phyloP scores from a whole-genome alignment of 23 tunicate genomes.

The Phallusia fumigata region DNA sequence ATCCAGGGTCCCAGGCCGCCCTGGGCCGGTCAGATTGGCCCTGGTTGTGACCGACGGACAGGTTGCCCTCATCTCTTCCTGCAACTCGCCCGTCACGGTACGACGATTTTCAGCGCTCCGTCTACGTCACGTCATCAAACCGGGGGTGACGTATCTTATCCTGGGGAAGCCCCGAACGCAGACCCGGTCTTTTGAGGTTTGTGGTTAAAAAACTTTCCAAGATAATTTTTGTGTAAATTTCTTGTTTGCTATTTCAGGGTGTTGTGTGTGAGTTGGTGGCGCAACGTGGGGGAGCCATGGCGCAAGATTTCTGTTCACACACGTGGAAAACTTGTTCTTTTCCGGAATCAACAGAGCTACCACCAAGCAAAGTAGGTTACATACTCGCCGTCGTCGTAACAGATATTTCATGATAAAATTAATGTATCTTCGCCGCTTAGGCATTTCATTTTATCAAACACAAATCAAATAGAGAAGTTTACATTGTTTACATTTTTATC shows the following conservation, averaged over 20 bases:
- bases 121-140: slow-evolving; percentile 3
- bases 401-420: too few species aligned
- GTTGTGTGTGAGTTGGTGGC: background rate
- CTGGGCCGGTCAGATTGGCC: background rate
- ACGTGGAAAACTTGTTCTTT: background rate
- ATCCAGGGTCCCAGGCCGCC: background rate
- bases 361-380: background rate
- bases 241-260: background rate
- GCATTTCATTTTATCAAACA: too few species aligned
- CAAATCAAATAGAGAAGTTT: too few species aligned
- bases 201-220: too few species aligned
- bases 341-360: background rate
- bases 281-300: background rate
- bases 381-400: too few species aligned
- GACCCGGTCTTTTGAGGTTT: background rate
- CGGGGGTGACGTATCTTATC: background rate
- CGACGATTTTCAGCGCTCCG: background rate
- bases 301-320: background rate
- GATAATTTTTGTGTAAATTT: too few species aligned
- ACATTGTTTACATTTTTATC: too few species aligned
- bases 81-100: background rate
- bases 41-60: background rate
- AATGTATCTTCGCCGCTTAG: too few species aligned
- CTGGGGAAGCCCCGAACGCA: slow-evolving; percentile 1
- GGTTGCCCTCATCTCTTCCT: background rate